Evolutionary conservation across 2,113 vertebrate genomes (phyloP).

Genomic region (Cyprinus carpio): DNA sequence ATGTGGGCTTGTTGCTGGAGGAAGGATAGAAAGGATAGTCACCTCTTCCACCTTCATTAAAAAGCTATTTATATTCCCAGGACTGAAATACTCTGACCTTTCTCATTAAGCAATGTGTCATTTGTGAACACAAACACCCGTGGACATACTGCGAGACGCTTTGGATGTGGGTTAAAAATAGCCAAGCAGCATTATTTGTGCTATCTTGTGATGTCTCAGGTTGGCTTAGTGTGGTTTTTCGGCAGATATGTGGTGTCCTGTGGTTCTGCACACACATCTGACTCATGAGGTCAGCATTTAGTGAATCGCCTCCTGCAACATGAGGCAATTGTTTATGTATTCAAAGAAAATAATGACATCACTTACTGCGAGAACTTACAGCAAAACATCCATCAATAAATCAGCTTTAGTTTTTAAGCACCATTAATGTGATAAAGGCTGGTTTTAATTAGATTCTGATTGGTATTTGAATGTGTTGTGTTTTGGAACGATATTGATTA

Average conservation of each 20-base stretch:
- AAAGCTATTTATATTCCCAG: constrained; percentile 39
- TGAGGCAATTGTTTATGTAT: neutral
- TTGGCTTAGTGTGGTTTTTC: neutral
- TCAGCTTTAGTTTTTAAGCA: neutral
- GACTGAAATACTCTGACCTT: constrained; percentile 63
- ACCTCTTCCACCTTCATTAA: constrained; percentile 46
- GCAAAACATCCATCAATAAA: neutral
- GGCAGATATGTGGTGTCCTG: neutral
- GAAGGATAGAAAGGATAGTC: constrained; percentile 21
- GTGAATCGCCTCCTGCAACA: neutral
- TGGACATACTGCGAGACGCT: constrained; percentile 41
- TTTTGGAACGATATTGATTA: constrained; percentile 18
- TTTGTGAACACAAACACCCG: constrained; percentile 39
- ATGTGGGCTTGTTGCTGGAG: constrained; percentile 27
- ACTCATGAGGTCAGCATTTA: neutral
- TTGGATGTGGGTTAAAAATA: constrained; percentile 53
- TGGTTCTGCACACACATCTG: neutral
- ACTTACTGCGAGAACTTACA: neutral
- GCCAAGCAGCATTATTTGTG: constrained; percentile 5
- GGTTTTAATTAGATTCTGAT: neutral
- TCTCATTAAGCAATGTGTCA: constrained; percentile 58
- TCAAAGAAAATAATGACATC: neutral
- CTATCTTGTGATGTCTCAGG: constrained; percentile 1
- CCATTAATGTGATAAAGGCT: neutral
- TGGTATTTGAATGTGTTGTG: neutral